phyloP scores from a whole-genome alignment of 2,888 invertebrate genomes.

The Sesia bembeciformis region DNA sequence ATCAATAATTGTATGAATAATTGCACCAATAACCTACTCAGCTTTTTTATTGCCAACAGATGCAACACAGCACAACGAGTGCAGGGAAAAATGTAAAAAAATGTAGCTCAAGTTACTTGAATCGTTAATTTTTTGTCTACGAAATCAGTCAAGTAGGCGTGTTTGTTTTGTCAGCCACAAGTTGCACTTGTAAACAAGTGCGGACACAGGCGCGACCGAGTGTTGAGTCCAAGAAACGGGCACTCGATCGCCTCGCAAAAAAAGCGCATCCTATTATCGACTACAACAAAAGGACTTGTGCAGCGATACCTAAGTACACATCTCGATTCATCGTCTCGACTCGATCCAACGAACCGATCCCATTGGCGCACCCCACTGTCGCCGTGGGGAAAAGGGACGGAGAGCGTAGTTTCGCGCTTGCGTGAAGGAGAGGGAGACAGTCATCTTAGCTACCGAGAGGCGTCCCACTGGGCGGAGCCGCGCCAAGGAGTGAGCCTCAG shows the following conservation, averaged over 20 bases:
- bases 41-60: no score
- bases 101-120: no score
- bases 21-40: no score
- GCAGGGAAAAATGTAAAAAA: no score
- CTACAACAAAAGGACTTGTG: slow-evolving; percentile 73
- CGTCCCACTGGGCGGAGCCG: slow-evolving; percentile 78
- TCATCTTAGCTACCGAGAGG: slow-evolving; percentile 70
- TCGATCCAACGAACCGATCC: slow-evolving; percentile 71
- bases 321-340: slow-evolving; percentile 74
- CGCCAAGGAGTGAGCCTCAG: slow-evolving; percentile 73
- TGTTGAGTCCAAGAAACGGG: slow-evolving; percentile 36
- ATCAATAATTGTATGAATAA: no score
- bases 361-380: slow-evolving; percentile 73
- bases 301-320: slow-evolving; percentile 75
- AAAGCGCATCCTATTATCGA: slow-evolving; percentile 75
- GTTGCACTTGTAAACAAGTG: slow-evolving; percentile 41
- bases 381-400: slow-evolving; percentile 56
- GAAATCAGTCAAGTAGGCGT: slow-evolving; percentile 13
- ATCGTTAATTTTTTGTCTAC: no score
- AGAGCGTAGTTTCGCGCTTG: slow-evolving; percentile 25
- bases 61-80: no score
- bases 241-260: slow-evolving; percentile 60
- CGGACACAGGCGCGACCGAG: slow-evolving; percentile 14
- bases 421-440: slow-evolving; percentile 64
- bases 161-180: slow-evolving; percentile 20